Evolutionary conservation across 2,113 vertebrate species (phyloP).

Genomic region (Cyanoramphus novaezelandiae): DNA sequence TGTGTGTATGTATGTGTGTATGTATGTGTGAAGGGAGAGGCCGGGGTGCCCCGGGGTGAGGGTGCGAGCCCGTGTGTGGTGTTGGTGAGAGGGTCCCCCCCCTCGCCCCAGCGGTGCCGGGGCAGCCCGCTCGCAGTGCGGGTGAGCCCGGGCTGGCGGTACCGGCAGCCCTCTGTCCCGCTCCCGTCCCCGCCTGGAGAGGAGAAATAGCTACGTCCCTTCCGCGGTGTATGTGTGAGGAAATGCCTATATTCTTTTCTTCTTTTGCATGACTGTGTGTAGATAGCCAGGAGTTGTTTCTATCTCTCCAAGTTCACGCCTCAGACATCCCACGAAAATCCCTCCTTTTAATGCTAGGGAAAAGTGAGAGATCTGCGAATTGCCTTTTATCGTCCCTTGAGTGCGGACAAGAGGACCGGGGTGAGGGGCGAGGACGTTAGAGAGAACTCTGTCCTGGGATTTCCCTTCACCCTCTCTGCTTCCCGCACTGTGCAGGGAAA

Average conservation of each 20-base stretch:
- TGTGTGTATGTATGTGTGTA: neutral
- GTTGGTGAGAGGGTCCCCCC: neutral
- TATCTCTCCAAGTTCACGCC: neutral
- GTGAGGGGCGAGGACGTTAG: neutral
- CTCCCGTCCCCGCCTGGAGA: neutral
- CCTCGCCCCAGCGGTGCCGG: neutral
- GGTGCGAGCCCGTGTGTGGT: neutral
- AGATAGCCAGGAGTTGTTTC: neutral
- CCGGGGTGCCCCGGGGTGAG: neutral
- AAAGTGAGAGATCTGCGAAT: neutral
- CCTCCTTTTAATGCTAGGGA: neutral
- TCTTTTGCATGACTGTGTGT: neutral
- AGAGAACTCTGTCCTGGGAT: neutral
- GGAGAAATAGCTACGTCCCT: neutral
- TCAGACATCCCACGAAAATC: neutral
- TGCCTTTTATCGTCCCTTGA: neutral
- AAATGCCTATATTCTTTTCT: slow-evolving; percentile 22
- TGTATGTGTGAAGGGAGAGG: neutral
- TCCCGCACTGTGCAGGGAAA: neutral
- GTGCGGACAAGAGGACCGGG: neutral
- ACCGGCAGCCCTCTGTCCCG: neutral
- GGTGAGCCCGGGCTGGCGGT: neutral
- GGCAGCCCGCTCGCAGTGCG: neutral
- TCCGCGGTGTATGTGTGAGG: slow-evolving; percentile 27
- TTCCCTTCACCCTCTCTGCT: neutral